Evolutionary conservation across 1,140 invertebrate genomes (phyloP).

Genomic region (Leptinotarsa lineolata): DNA sequence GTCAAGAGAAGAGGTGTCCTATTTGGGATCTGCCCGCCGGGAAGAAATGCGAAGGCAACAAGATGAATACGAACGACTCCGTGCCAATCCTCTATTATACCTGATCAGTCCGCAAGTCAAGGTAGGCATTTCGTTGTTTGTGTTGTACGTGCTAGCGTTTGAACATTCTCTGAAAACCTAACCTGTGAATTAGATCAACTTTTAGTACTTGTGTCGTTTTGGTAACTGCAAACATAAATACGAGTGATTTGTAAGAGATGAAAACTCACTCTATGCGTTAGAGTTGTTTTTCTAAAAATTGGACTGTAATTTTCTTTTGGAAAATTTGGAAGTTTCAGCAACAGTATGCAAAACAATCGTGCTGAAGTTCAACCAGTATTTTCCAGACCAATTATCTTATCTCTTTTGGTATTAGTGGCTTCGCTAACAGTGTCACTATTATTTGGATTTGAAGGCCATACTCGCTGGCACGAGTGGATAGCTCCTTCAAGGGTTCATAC

Average conservation of each 20-base stretch:
- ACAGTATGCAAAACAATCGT: no score
- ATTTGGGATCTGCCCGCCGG: constrained; percentile 87
- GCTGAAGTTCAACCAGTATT: no score
- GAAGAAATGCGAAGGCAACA: constrained; percentile 90
- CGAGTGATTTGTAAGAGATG: neutral
- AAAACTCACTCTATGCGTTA: no score
- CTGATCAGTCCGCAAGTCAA: constrained; percentile 95
- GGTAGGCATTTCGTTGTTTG: constrained; percentile 61
- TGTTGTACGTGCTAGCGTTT: neutral
- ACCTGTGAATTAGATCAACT: constrained; percentile 19
- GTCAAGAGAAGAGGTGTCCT: constrained; percentile 93
- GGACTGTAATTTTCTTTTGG: no score
- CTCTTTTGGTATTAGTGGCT: no score
- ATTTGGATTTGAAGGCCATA: no score
- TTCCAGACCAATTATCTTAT: no score
- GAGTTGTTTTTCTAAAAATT: no score
- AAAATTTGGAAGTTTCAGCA: no score
- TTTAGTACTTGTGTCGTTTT: constrained; percentile 24
- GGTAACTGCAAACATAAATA: constrained; percentile 9
- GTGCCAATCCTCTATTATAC: constrained; percentile 92
- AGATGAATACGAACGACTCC: constrained; percentile 88
- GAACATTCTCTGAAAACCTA: constrained; percentile 5
- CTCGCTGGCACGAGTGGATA: no score
- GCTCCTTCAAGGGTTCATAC: no score
- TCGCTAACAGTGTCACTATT: no score